Evolutionary conservation across 2,797 vertebrate genomes (phyloP).

Genomic region (Manis pentadactyla): DNA sequence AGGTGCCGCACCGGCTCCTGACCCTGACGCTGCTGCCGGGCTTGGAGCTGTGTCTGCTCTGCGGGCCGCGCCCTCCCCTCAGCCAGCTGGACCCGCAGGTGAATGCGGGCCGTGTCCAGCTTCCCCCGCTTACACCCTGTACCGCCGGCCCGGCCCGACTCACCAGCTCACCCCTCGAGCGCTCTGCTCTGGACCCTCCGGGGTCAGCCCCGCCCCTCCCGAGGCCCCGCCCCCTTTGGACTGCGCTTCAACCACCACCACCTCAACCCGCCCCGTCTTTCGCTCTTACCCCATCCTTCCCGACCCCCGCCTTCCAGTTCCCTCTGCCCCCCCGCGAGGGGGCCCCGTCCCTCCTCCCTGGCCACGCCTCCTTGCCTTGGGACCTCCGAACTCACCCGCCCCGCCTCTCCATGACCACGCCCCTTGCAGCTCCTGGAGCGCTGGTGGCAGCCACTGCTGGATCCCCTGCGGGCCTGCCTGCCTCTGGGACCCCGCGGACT

Average conservation of each 20-base stretch:
- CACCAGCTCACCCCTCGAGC: rapidly evolving
- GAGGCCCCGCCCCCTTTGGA: not conserved
- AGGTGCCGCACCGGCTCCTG: constrained; percentile 93
- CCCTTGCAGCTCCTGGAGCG: constrained; percentile 85
- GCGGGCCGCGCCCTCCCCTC: constrained; percentile 93
- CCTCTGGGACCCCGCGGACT: constrained; percentile 87
- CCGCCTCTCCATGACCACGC: not conserved
- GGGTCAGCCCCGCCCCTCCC: not conserved
- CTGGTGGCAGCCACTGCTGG: constrained; percentile 92
- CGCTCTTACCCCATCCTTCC: too few relatives aligned
- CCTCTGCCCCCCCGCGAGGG: not conserved
- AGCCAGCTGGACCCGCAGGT: constrained; percentile 87
- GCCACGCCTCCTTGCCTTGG: not conserved
- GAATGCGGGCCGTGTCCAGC: not conserved
- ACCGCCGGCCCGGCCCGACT: not conserved
- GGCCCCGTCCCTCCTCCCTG: not conserved
- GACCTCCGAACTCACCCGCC: too few relatives aligned
- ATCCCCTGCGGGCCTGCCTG: constrained; percentile 89
- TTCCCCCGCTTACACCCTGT: not conserved
- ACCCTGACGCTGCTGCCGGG: constrained; percentile 92
- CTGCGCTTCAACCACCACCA: not conserved
- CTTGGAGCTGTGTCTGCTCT: constrained; percentile 91
- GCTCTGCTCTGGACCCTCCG: too few relatives aligned
- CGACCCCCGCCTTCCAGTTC: not conserved
- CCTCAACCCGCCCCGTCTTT: rapidly evolving